Base-by-base conservation (phyloP, 1,140 invertebrate species). In the Plutomurus gul region DNA sequence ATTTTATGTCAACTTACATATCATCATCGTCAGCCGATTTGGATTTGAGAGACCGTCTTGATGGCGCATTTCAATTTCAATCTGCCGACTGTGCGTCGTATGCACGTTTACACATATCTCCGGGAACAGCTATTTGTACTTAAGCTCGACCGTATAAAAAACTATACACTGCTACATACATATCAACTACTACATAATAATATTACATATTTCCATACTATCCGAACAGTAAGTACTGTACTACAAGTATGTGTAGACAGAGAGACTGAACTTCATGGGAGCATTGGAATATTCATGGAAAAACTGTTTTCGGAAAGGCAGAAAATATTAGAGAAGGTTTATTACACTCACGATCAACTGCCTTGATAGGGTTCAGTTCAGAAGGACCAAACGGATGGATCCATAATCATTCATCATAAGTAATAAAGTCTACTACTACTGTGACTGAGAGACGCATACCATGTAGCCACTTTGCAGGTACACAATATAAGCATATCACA, bases 1-100 rank as follows among this genome's bases (percentile, higher is more conserved):
- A 65, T 65, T 65, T 65, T 65, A 65, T 65, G 56, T 65, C 56
- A 65, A 65, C 56, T 65, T 65, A 65, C 56, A 65, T 65, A 65
- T 65, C 56, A 65, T 65, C 56, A 65, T 65, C 56, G 56, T 65
- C 56, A 65, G 56, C 56, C 56, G 56, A 65, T 65, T 65, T 65
- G 56, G 56, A 65, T 65, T 65, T 65, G 56, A 65, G 56, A 65
- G 56, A 4, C 25, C 27, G 56, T 65, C 36, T 65, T 65, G 56
- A 65, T 65, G 56, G 56, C 56, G 56, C 56, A 65, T 65, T 65
- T 65, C 56, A 65, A 33, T 65, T 65, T 65, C 56, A 65, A 65
- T 65, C 56, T 65, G 25, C 56, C 27, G 56, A 65, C 25, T 65
- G 36, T 25, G n/a, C n/a, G 7, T 10, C 10, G 39, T 3, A 43